Percentiles rank a stretch among this genome's conserved stretches.
Conservation (phyloP, 2,113 vertebrate species). For the Psilopogon haemacephalus region DNA sequence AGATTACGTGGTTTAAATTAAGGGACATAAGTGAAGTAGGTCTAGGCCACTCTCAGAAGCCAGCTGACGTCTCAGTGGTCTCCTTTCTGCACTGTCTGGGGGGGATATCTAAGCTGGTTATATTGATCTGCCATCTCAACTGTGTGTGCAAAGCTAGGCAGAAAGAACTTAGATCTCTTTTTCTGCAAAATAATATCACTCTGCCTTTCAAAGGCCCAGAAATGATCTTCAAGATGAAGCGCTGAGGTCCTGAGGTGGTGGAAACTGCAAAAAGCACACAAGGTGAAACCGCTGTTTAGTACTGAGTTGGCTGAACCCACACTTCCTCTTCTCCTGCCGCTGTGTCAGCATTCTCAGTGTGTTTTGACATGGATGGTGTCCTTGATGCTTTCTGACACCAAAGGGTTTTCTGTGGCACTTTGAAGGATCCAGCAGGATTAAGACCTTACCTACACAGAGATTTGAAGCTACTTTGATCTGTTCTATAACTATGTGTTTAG, state of each 20-base stretch:
- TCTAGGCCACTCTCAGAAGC: neutral
- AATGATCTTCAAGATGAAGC: neutral
- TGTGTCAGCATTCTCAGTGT: neutral
- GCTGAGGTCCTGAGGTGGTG: neutral
- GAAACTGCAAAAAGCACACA: neutral
- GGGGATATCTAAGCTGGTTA: neutral
- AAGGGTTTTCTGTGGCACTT: neutral
- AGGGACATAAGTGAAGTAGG: neutral
- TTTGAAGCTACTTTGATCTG: neutral
- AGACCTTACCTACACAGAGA: neutral
- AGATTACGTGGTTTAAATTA: neutral
- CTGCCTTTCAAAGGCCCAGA: neutral
- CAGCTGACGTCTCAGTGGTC: neutral
- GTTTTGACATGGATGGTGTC: neutral
- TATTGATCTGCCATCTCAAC: neutral
- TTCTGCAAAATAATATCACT: neutral
- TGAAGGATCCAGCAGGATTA: neutral
- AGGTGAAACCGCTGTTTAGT: neutral
- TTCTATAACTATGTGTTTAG: neutral
- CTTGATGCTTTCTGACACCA: fast-evolving
- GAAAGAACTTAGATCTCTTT: neutral
- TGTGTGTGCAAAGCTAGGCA: neutral
- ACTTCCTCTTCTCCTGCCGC: neutral
- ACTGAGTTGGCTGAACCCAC: neutral
- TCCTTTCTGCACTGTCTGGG: neutral